Evolutionary conservation across 1,140 invertebrate genomes (phyloP).

Genomic region (Drosophila elegans): DNA sequence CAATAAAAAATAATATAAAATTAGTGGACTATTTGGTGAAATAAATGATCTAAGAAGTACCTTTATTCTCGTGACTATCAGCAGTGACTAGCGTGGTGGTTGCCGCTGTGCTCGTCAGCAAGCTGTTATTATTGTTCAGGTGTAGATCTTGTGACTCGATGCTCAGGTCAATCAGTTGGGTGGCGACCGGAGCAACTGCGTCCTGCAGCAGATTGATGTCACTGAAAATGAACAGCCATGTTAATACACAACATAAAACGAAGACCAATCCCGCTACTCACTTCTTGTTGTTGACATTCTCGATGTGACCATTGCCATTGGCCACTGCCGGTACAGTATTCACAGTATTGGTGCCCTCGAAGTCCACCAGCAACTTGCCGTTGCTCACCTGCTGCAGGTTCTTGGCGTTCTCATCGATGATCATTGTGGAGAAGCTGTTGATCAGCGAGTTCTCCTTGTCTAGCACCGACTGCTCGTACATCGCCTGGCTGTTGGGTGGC

Average conservation of each 20-base stretch:
- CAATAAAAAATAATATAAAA: background rate
- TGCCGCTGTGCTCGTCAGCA: conserved; percentile 82
- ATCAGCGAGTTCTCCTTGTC: conserved; percentile 84
- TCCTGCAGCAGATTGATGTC: conserved; percentile 82
- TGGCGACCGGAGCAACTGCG: conserved; percentile 66
- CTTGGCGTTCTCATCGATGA: conserved; percentile 83
- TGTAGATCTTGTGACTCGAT: conserved; percentile 83
- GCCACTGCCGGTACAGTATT: conserved; percentile 55
- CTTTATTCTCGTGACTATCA: conserved; percentile 85
- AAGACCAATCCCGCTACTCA: conserved; percentile 31
- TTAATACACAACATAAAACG: background rate
- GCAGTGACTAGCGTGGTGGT: conserved; percentile 84
- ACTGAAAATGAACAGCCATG: conserved; percentile 27
- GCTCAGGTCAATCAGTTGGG: conserved; percentile 81
- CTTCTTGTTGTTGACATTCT: conserved; percentile 85
- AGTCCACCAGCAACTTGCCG: conserved; percentile 75
- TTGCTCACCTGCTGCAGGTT: conserved; percentile 82
- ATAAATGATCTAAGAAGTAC: conserved; percentile 27
- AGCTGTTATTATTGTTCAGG: conserved; percentile 84
- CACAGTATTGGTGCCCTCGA: conserved; percentile 53
- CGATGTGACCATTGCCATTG: conserved; percentile 83
- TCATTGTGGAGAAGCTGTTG: conserved; percentile 83
- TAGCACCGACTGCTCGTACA: conserved; percentile 83
- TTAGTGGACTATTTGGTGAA: background rate
- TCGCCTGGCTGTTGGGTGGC: conserved; percentile 72